Evolutionary conservation across 2,888 invertebrate genomes (phyloP).

Genomic region (Tetranychus truncatus): DNA sequence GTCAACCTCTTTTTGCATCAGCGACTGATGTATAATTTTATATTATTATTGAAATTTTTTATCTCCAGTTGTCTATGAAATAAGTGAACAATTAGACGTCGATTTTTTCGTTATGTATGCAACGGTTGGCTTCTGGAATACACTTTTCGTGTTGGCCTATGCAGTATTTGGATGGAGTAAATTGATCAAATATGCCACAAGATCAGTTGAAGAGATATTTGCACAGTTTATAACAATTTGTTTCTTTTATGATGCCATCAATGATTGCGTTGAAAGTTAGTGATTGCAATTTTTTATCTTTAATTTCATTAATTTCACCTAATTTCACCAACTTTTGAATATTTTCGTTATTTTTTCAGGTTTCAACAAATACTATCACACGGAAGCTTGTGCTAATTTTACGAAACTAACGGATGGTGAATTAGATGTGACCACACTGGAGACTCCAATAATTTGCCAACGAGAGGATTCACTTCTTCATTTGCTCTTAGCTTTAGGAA

Average conservation of each 20-base stretch:
- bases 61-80: slow-evolving; percentile 33
- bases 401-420: neutral
- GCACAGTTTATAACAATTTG: slow-evolving; percentile 38
- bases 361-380: neutral
- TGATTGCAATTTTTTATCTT: neutral
- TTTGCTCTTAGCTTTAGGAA: slow-evolving; percentile 37
- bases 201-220: slow-evolving; percentile 40
- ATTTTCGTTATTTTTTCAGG: neutral
- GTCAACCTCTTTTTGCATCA: neutral
- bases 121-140: slow-evolving; percentile 37
- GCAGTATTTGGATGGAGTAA: slow-evolving; percentile 35
- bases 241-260: slow-evolving; percentile 35
- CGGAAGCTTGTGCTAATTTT: neutral
- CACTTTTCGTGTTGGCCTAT: slow-evolving; percentile 36
- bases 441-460: neutral
- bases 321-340: too few species aligned
- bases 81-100: slow-evolving; percentile 34
- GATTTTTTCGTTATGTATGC: slow-evolving; percentile 38
- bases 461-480: slow-evolving; percentile 31
- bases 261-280: slow-evolving; percentile 17
- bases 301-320: neutral
- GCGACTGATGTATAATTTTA: too few species aligned
- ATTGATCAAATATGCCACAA: slow-evolving; percentile 37
- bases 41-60: too few species aligned
- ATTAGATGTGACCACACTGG: neutral